These are phyloP conservation scores for Rhingia campestris DNA, from an alignment of 2,888 invertebrate species.

Conservation along the genomic window DNA sequence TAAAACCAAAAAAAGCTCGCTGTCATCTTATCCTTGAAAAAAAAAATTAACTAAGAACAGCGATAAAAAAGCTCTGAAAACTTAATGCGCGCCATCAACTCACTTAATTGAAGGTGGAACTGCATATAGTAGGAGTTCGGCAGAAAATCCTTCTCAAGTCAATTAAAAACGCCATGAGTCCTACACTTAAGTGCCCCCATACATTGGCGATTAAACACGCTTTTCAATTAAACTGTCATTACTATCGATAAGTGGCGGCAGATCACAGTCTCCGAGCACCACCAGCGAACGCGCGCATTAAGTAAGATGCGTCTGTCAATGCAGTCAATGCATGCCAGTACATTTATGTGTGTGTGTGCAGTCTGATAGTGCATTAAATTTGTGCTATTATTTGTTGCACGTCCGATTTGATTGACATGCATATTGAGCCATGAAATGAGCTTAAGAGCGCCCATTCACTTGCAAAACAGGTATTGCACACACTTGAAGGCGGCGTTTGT, in stretches of 20 bases:
- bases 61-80: no score
- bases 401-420: slow-evolving; percentile 58
- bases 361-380: slow-evolving; percentile 34
- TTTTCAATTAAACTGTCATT: slow-evolving; percentile 73
- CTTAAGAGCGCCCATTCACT: background rate
- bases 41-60: slow-evolving; percentile 8
- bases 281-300: slow-evolving; percentile 2
- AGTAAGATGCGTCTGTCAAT: slow-evolving; percentile 61
- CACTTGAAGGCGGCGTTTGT: background rate
- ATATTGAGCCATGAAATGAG: slow-evolving; percentile 53
- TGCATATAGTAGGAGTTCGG: slow-evolving; percentile 32
- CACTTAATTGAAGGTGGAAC: slow-evolving; percentile 51
- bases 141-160: slow-evolving; percentile 2
- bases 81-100: slow-evolving; percentile 45
- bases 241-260: slow-evolving; percentile 60
- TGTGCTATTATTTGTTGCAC: slow-evolving; percentile 33
- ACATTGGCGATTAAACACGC: slow-evolving; percentile 61
- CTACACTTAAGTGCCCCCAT: slow-evolving; percentile 53
- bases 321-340: slow-evolving; percentile 17
- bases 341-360: slow-evolving; percentile 6
- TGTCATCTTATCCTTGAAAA: slow-evolving; percentile 13
- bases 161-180: slow-evolving; percentile 27
- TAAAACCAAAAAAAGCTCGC: background rate
- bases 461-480: slow-evolving; percentile 1
- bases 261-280: slow-evolving; percentile 18